A percentile compares a stretch with the other conserved stretches of the same genome.
These are phyloP conservation scores for Sturnus vulgaris DNA, from an alignment of 2,113 vertebrate species.

Conservation along the genomic window DNA sequence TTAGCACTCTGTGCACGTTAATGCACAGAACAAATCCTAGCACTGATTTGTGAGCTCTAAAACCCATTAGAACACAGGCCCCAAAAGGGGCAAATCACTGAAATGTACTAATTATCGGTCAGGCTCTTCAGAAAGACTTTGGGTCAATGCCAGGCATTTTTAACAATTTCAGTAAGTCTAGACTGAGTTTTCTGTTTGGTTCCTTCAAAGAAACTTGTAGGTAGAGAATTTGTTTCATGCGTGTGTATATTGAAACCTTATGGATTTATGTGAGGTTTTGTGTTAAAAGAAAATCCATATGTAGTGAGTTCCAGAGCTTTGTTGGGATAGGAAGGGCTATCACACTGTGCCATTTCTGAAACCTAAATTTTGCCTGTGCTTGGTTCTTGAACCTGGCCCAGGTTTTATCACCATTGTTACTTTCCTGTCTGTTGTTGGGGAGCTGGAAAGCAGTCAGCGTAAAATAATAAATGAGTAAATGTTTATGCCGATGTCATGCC, in stretches of 20 bases:
- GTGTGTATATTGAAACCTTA: neutral
- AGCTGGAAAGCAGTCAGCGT: neutral
- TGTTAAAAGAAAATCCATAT: neutral
- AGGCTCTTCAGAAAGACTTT: slow-evolving; percentile 6
- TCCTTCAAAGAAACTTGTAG: neutral
- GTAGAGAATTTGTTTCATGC: neutral
- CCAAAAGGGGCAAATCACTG: neutral
- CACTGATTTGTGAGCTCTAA: slow-evolving; percentile 10
- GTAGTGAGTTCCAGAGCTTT: neutral
- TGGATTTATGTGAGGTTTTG: neutral
- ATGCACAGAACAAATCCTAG: slow-evolving; percentile 41
- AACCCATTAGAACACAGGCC: slow-evolving; percentile 20
- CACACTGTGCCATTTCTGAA: neutral
- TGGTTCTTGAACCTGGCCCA: neutral
- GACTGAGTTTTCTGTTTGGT: neutral
- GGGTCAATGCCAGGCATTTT: slow-evolving; percentile 21
- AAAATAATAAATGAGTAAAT: slow-evolving; percentile 41
- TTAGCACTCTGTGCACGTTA: slow-evolving; percentile 57
- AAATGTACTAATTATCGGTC: slow-evolving; percentile 44
- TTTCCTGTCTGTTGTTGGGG: neutral
- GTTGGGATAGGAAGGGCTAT: neutral
- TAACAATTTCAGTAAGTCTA: slow-evolving; percentile 14
- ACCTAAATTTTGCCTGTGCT: neutral
- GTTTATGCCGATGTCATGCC: neutral
- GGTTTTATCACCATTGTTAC: neutral